Conservation (phyloP, 30 jellyfish, hydroid and myxozoan species). For the Aurelia aurita region DNA sequence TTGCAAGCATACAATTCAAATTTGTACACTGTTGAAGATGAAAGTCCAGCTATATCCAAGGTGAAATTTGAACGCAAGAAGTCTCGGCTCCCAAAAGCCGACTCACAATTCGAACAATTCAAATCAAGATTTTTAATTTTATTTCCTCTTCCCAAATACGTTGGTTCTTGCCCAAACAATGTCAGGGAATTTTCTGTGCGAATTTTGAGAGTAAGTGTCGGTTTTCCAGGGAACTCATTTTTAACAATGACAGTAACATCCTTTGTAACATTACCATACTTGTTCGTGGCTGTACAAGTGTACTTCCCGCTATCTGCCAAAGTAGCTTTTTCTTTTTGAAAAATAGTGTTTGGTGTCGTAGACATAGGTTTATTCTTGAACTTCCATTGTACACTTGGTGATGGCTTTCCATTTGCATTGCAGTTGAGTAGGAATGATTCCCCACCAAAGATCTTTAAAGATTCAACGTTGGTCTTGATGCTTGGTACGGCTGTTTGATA, state of each 20-base stretch:
- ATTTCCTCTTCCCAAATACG: constrained; percentile 31
- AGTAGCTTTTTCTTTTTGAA: neutral
- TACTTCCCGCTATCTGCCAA: neutral
- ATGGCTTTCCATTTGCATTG: constrained; percentile 45
- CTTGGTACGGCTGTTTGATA: neutral
- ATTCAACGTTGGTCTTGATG: neutral
- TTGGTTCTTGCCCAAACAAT: constrained; percentile 1
- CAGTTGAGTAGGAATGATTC: constrained; percentile 17
- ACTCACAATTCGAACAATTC: neutral
- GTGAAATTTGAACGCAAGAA: neutral
- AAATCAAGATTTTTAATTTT: neutral
- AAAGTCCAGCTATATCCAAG: neutral
- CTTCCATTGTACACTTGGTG: constrained; percentile 22
- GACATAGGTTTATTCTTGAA: neutral
- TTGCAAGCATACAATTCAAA: constrained; percentile 53
- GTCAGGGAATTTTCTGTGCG: constrained; percentile 13
- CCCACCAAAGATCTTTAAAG: constrained; percentile 6
- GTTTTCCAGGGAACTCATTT: constrained; percentile 14
- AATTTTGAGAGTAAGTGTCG: neutral
- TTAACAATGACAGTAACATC: constrained; percentile 15
- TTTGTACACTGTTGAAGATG: constrained; percentile 17
- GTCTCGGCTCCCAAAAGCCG: neutral
- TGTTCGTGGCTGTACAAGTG: constrained; percentile 44
- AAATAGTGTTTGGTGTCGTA: no score
- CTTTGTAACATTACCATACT: constrained; percentile 18